Evolutionary conservation across 2,888 invertebrate species (phyloP), one percentile per base, ranked within the genome.

Genomic region (Chesias legatella): DNA sequence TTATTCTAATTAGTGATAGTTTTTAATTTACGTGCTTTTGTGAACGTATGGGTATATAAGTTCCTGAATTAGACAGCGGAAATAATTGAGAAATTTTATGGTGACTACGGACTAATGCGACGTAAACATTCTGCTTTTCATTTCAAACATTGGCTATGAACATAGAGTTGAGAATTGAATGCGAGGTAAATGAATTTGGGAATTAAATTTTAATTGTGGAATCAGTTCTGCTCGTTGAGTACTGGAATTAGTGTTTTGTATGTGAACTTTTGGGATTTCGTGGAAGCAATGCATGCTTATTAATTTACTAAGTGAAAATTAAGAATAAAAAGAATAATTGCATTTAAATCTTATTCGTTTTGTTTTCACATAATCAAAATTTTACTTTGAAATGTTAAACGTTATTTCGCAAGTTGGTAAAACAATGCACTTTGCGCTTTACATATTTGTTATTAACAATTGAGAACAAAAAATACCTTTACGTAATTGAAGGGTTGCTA

Each of bases 41-140:
- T n/a, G n/a, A n/a, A n/a, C n/a, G n/a, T n/a, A n/a, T n/a, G n/a
- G n/a, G n/a, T n/a, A 77, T 75, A 68, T 68, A 67, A 79, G 79
- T 78, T 61, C 48, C 68, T 65, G 82, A 79, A 79, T 69, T 65
- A 60, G 53, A 62, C 69, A 70, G 69, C 67, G 73, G 73, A 79
- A 73, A 79, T 81, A 79, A 79, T 81, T 79, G 78, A 76, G 64
- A 70, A 67, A 63, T 74, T 80, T 79, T 78, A 79, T 77, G 66
- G 65, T 59, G 62, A 71, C 65, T 60, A 63, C 51, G 46, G 65
- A 58, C 48, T 39, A 39, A 48, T 33, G 36, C 32, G 41, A 56
- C 51, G 47, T n/a, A n/a, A n/a, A n/a, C n/a, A n/a, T n/a, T 33
- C 34, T 48, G 53, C 58, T 55, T 51, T 51, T 50, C 51, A 51